Conservation (phyloP, 2,888 invertebrate species). For the Ashinkailepas kermadecensis region DNA sequence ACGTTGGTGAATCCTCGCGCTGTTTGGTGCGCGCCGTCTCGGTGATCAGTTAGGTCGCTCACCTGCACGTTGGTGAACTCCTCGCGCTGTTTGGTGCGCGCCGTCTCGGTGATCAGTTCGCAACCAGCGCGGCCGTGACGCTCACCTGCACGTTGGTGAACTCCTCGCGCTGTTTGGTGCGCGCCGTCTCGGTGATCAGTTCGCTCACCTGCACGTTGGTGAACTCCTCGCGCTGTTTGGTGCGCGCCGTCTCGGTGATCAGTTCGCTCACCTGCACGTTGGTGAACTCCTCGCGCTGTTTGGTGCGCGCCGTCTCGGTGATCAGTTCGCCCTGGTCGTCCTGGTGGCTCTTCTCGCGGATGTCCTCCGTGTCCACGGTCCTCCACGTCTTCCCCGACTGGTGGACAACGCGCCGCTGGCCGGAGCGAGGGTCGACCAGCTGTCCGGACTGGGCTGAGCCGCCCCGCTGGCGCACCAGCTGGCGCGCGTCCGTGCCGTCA, state of each 20-base stretch:
- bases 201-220: conserved; percentile 64
- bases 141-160: conserved; percentile 51
- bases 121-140: no score
- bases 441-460: conserved; percentile 27
- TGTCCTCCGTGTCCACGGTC: conserved; percentile 78
- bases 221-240: conserved; percentile 52
- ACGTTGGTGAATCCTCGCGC: conserved; percentile 54
- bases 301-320: conserved; percentile 53
- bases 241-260: conserved; percentile 58
- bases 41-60: conserved; percentile 74
- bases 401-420: conserved; percentile 28
- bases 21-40: conserved; percentile 47
- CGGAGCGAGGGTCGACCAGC: conserved; percentile 27
- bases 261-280: conserved; percentile 48
- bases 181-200: conserved; percentile 62
- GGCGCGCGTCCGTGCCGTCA: not conserved
- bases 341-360: conserved; percentile 42
- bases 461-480: conserved; percentile 26
- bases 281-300: conserved; percentile 56
- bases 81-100: no score
- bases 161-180: conserved; percentile 49
- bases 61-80: no score
- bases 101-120: conserved; percentile 67
- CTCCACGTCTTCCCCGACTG: conserved; percentile 32
- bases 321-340: conserved; percentile 66